Evolutionary conservation across 2,797 vertebrate genomes (phyloP).

Genomic region (Huso huso): DNA sequence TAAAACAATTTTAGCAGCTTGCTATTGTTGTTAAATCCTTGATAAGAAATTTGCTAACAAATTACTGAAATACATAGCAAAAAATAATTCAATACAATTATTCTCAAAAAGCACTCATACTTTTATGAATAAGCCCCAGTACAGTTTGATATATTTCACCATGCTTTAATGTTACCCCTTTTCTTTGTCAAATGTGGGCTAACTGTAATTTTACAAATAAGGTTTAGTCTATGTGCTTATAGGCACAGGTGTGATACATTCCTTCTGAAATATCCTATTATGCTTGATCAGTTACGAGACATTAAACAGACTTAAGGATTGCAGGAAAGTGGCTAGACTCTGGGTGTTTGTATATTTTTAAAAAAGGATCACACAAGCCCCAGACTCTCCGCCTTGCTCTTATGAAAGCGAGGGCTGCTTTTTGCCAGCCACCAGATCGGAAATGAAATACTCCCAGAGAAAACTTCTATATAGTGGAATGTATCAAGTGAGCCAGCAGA

Average conservation of each 20-base stretch:
- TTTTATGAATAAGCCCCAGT: no score
- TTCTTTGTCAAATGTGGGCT: no score
- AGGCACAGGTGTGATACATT: slow-evolving; percentile 73
- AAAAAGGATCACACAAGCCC: slow-evolving; percentile 79
- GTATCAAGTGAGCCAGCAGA: slow-evolving; percentile 74
- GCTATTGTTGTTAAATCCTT: no score
- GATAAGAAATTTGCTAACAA: no score
- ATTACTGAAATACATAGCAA: no score
- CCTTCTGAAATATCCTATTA: slow-evolving; percentile 55
- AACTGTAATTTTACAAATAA: slow-evolving; percentile 46
- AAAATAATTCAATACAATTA: no score
- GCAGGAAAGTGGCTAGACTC: slow-evolving; percentile 90
- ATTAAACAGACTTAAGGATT: slow-evolving; percentile 64
- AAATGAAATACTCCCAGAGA: slow-evolving; percentile 91
- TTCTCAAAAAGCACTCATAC: no score
- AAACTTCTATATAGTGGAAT: slow-evolving; percentile 77
- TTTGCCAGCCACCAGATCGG: slow-evolving; percentile 82
- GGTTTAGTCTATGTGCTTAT: slow-evolving; percentile 60
- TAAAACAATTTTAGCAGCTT: no score
- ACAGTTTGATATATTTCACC: no score
- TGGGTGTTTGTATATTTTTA: slow-evolving; percentile 83
- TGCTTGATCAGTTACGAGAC: slow-evolving; percentile 80
- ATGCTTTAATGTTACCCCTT: no score
- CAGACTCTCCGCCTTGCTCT: slow-evolving; percentile 73
- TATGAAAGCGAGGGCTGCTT: slow-evolving; percentile 79